These are phyloP conservation scores for Phrynosoma blainvillii DNA, from an alignment of 2,113 vertebrate species.

Conservation along the genomic window DNA sequence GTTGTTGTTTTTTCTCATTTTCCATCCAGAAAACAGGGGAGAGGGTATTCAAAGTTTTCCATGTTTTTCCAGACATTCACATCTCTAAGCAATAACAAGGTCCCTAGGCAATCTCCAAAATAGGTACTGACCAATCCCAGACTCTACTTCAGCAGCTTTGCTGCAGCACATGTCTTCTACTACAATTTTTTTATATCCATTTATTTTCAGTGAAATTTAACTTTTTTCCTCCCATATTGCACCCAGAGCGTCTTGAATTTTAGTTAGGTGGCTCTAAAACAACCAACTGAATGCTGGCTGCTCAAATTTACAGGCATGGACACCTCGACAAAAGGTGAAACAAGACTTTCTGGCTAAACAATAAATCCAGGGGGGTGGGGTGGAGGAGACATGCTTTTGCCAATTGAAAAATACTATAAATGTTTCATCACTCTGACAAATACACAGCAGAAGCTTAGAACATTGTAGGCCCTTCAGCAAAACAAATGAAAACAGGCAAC, in stretches of 20 bases:
- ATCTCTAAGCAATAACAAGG: neutral
- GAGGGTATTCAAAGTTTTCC: too few species aligned
- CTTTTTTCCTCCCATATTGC: slow-evolving; percentile 8
- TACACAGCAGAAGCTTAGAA: slow-evolving; percentile 11
- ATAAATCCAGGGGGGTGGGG: slow-evolving; percentile 29
- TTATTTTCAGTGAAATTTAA: neutral
- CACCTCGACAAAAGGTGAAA: slow-evolving; percentile 46
- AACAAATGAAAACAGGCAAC: slow-evolving; percentile 49
- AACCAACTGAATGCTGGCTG: neutral
- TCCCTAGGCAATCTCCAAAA: neutral
- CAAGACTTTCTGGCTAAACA: slow-evolving; percentile 40
- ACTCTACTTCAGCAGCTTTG: neutral
- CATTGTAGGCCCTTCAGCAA: slow-evolving; percentile 53
- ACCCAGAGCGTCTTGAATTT: slow-evolving; percentile 41
- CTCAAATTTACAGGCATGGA: slow-evolving; percentile 45
- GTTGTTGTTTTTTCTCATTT: too few species aligned
- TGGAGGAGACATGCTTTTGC: slow-evolving; percentile 27
- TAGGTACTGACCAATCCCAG: neutral
- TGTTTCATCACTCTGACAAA: slow-evolving; percentile 63
- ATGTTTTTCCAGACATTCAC: too few species aligned
- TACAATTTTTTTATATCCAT: neutral
- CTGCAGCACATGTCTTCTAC: neutral
- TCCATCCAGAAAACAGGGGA: neutral
- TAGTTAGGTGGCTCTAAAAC: slow-evolving; percentile 18
- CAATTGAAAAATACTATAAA: slow-evolving; percentile 36